A percentile compares a stretch with the other conserved stretches of the same genome.
Conservation (phyloP, 2,797 vertebrate genomes). For the Sphenodon punctatus region DNA sequence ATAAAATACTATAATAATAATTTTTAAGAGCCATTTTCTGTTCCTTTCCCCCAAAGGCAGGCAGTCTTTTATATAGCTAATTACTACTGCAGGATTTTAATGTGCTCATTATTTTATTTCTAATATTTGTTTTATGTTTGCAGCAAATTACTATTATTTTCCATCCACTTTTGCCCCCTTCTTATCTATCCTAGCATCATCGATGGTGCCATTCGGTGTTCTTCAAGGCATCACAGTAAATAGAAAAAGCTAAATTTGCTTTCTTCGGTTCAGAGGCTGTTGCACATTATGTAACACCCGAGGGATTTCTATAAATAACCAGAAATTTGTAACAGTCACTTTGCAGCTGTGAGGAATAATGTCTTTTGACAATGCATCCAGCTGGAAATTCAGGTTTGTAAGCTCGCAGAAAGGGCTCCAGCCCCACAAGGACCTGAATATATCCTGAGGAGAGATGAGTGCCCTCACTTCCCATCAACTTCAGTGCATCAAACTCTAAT, state of each 20-base stretch:
- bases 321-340: constrained; percentile 63
- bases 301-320: constrained; percentile 83
- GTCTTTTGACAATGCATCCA: constrained; percentile 75
- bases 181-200: not conserved
- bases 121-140: not conserved
- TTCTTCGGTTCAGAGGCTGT: constrained; percentile 12
- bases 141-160: not conserved
- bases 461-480: not conserved
- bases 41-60: too few species aligned
- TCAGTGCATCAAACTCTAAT: not conserved
- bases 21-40: too few species aligned
- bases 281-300: constrained; percentile 74
- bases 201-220: not conserved
- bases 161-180: not conserved
- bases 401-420: constrained; percentile 13
- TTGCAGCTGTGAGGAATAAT: constrained; percentile 79
- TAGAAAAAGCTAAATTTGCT: constrained; percentile 21
- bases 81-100: not conserved
- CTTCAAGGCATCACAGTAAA: fast-evolving
- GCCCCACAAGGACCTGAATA: not conserved
- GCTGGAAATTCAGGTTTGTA: constrained; percentile 31
- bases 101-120: not conserved
- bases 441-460: not conserved
- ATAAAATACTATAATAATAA: too few species aligned
- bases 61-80: not conserved